Evolutionary conservation across 2,888 invertebrate genomes (phyloP).

Genomic region (Chalcis sispes): DNA sequence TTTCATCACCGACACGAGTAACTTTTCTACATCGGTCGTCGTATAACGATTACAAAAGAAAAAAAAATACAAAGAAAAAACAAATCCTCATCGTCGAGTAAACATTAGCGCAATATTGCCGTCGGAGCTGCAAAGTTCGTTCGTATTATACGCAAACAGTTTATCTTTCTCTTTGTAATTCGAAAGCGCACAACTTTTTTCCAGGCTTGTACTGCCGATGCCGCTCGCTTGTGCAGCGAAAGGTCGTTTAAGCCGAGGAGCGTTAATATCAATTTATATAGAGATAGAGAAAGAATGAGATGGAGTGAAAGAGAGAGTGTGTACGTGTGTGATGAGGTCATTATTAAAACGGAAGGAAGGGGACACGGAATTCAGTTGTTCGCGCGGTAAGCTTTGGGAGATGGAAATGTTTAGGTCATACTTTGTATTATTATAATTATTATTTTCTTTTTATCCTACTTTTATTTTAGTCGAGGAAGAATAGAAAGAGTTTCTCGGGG

Average conservation of each 20-base stretch:
- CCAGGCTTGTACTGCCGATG: not conserved
- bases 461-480: too few species aligned
- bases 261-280: conserved; percentile 41
- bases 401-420: too few species aligned
- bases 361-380: conserved; percentile 42
- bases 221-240: too few species aligned
- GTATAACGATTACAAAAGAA: not conserved
- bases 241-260: conserved; percentile 43
- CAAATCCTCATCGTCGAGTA: not conserved
- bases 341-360: conserved; percentile 31
- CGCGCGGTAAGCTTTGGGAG: too few species aligned
- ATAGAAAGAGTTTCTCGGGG: too few species aligned
- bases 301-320: conserved; percentile 2
- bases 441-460: too few species aligned
- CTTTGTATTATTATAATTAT: too few species aligned
- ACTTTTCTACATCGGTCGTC: too few species aligned
- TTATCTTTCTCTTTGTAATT: too few species aligned
- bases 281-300: conserved; percentile 4
- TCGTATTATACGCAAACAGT: not conserved
- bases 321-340: conserved; percentile 36
- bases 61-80: not conserved
- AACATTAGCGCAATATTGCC: conserved; percentile 3
- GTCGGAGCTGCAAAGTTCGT: conserved; percentile 18
- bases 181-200: too few species aligned
- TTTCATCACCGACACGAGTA: too few species aligned